phyloP scores from a whole-genome alignment of 2,888 invertebrate species.

The Caenorhabditis becei region DNA sequence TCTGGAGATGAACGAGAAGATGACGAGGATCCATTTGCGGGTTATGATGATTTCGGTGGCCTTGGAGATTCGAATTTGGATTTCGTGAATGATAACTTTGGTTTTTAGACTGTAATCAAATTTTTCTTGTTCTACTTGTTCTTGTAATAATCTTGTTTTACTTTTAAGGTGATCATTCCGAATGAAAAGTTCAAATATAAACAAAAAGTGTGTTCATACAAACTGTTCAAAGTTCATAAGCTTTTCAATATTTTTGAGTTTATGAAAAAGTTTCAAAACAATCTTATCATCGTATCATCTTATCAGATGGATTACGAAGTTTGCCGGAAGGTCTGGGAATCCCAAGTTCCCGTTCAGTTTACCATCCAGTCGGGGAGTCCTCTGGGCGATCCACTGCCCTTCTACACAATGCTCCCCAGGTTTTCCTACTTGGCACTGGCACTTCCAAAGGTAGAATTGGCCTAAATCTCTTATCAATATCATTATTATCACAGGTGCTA shows the following conservation, averaged over 20 bases:
- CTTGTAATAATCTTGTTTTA: background rate
- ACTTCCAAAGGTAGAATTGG: slow-evolving; percentile 67
- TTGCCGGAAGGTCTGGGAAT: slow-evolving; percentile 95
- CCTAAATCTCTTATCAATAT: background rate
- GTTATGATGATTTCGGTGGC: slow-evolving; percentile 27
- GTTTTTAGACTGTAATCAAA: slow-evolving; percentile 23
- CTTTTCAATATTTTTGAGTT: slow-evolving; percentile 2
- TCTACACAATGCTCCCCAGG: slow-evolving; percentile 79
- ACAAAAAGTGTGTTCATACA: background rate
- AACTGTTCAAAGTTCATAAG: background rate
- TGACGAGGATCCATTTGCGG: slow-evolving; percentile 8
- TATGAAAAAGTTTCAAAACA: background rate
- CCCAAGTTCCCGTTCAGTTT: slow-evolving; percentile 94
- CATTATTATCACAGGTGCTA: slow-evolving; percentile 35
- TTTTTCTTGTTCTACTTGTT: background rate
- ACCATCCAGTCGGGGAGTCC: slow-evolving; percentile 91
- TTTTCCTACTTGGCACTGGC: slow-evolving; percentile 77
- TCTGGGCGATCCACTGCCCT: slow-evolving; percentile 53
- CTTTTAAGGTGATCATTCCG: background rate
- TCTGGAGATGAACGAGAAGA: slow-evolving; percentile 16
- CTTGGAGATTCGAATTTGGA: slow-evolving; percentile 21
- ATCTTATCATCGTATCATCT: background rate
- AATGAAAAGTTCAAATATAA: background rate
- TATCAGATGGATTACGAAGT: slow-evolving; percentile 89
- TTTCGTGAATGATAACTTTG: slow-evolving; percentile 54